Evolutionary conservation across 2,888 invertebrate genomes (phyloP), one percentile per base, ranked within the genome.

Genomic region (Beris morrisii): DNA sequence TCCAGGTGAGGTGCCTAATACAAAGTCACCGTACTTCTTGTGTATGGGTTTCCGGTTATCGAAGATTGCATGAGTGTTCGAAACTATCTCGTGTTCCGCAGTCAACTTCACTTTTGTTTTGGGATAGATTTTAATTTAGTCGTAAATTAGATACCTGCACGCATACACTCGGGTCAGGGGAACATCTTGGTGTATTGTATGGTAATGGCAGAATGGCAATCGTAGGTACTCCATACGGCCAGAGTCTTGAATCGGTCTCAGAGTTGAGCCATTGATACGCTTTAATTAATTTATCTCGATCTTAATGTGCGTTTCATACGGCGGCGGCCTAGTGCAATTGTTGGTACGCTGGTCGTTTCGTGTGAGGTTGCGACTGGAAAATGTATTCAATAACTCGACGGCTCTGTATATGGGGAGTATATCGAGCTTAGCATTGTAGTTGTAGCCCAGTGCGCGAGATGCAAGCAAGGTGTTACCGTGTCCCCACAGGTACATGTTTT

Each of bases 231-330:
- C 28, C 50, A 38, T 32, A 11, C 48, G 15, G 13, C 22, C n/a
- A 30, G n/a, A 6, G 13, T 57, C 45, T 31, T 5, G 38, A 22
- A n/a, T n/a, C n/a, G n/a, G 57, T 22, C 48, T 59, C 30, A 48
- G 61, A 52, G 50, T 61, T 61, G 61, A 63, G 56, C 63, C 66
- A 63, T 65, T 65, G 65, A 68, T 68, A 68, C 68, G 58, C 44
- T 63, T 65, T 68, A 68, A 68, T 68, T 68, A 68, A 68, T 68
- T 68, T 65, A 68, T 68, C 68, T 68, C 65, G 64, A 68, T 68
- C 66, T 68, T 66, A 64, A 66, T 66, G 55, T 68, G 65, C 65
- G 61, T 63, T 68, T 68, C 55, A 68, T 68, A 57, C 53, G 12
- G 38, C 38, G 5, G 38, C 32, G 38, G 45, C 15, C 13, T 65